Evolutionary conservation across 1,140 invertebrate genomes (phyloP).

Genomic region (Anadara kagoshimensis): DNA sequence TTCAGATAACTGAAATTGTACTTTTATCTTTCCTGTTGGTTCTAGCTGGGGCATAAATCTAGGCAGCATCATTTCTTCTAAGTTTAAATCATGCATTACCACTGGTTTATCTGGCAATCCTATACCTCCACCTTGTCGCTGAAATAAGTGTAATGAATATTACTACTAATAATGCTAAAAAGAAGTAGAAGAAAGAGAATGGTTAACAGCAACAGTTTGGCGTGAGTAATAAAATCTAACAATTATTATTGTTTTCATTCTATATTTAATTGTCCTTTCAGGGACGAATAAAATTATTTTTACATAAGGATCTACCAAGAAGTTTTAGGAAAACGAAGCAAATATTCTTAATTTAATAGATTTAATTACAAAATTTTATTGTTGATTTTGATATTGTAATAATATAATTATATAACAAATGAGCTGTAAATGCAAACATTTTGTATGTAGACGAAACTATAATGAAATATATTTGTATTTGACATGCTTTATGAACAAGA

Average conservation of each 20-base stretch:
- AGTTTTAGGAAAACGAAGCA: slow-evolving; percentile 58
- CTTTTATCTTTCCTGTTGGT: slow-evolving; percentile 65
- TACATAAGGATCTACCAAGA: slow-evolving; percentile 66
- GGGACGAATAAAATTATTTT: slow-evolving; percentile 70
- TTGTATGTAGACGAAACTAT: too few relatives aligned
- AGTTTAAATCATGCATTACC: slow-evolving; percentile 66
- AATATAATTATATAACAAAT: too few relatives aligned
- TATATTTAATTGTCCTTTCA: slow-evolving; percentile 65
- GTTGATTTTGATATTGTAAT: too few relatives aligned
- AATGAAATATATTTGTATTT: too few relatives aligned
- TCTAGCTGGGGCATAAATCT: slow-evolving; percentile 59
- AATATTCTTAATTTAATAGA: too few relatives aligned
- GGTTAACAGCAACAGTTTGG: too few relatives aligned
- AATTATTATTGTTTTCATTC: slow-evolving; percentile 67
- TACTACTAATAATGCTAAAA: background rate
- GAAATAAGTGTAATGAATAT: background rate
- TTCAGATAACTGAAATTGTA: slow-evolving; percentile 63
- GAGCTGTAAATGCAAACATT: too few relatives aligned
- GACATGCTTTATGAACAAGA: too few relatives aligned
- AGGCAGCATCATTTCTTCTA: slow-evolving; percentile 65
- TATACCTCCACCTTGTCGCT: slow-evolving; percentile 45
- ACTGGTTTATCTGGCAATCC: slow-evolving; percentile 67
- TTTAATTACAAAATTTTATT: too few relatives aligned
- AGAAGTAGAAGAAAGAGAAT: too few relatives aligned
- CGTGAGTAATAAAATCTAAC: too few relatives aligned